phyloP scores from a whole-genome alignment of 2,113 vertebrate species.

The rabbit (Oryctolagus cuniculus) region mOryCun1.1 NC_091442.1:84111001-84111500 shows the following conservation, averaged over 20 bases:
- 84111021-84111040: background rate
- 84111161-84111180: background rate
- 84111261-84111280: background rate
- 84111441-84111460: background rate
- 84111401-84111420: background rate
- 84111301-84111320: background rate
- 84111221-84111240: background rate
- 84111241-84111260: background rate
- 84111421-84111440: background rate
- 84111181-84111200: background rate
- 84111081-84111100: background rate
- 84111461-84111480: background rate
- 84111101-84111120: background rate
- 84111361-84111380: background rate
- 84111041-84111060: background rate
- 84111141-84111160: background rate
- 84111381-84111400: background rate
- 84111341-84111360: background rate
- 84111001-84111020: background rate
- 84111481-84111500: background rate
- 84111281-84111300: constrained; percentile 9
- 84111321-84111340: background rate
- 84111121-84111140: background rate
- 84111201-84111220: background rate
- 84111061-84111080: background rate